Base-by-base conservation (phyloP, 2,797 vertebrate genomes). In the Perodicticus potto region DNA sequence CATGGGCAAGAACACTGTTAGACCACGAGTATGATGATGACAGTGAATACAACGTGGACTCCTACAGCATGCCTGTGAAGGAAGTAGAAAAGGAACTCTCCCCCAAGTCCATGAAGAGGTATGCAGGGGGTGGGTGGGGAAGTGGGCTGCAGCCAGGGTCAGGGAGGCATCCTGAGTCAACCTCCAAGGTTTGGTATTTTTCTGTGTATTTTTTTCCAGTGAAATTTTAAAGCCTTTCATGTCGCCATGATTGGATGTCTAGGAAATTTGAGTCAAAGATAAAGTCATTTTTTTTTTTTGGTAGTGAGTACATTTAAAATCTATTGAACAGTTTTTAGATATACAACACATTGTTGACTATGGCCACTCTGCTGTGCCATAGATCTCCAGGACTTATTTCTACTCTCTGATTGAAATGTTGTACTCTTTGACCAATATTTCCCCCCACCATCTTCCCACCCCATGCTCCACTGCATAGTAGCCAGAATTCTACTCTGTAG, bases 91-190 rank as follows among this genome's bases (percentile, higher is more conserved):
- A 98, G 93, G 98, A 99, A 1, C 98, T 99, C 74, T 99, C 99
- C 90, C 99, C 99, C 0, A 99, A 99, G 98, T 99, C 99, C 96
- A 99, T 99, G 99, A 99, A 99, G 98, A 99, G 99, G 99, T 99
- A 95, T 78, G 98, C 84, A 67, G 43, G 72, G 32, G 37, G 20
- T 1, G 22, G 6, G 6, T 22, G 65, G 72, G 49, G 29, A 40
- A 70, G 61, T 4, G 25, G 81, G 29, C 12, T 80, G 37, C 25
- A 7, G 16, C n/a, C 43, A 34, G 74, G 2, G 3, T 1, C 4
- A 11, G 40, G 8, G 27, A 25, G 22, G 23, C 7, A 11, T 3
- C 7, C 11, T 2, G 9, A 84, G 12, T 37, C 61, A 37, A 55
- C 22, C 20, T 70, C 29, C 12, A 45, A n/a, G 22, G 27, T 76